Base-by-base conservation (phyloP, 2,888 invertebrate species). In the Acleris cristana region DNA sequence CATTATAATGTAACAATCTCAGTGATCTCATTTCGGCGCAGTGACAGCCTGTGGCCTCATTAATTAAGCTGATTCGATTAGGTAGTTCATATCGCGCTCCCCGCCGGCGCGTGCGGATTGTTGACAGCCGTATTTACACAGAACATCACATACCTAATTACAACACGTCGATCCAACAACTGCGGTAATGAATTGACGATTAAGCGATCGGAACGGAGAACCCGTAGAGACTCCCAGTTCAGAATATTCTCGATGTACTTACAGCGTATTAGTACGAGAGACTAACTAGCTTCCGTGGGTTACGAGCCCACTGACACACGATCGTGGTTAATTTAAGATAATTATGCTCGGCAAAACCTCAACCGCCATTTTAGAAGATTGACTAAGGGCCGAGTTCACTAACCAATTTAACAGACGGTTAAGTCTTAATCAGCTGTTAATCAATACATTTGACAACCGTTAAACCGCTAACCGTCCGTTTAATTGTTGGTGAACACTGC, bases 1-100 rank as follows among this genome's bases (percentile, higher is more conserved):
- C 87, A 88, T 90, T 89, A 90, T 67, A 67, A 63, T 67, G 58
- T 89, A 89, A 88, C 90, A 86, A 88, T 90, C 87, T 90, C 85
- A 84, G 85, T 80, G 73, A 83, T 82, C 86, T 87, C 86, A 87
- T 90, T 90, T 87, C 83, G 79, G 79, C 80, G 80, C 74, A 79
- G 75, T 81, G 83, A 81, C 83, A 84, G 79, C 79, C 79, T 74
- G 34, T 53, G 77, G 74, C 76, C 77, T 76, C 76, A 79, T 85
- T 85, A 77, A 83, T 85, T 83, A 80, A 79, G 70, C 74, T 80
- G 72, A 81, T 83, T 82, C 80, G 78, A 86, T 84, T 82, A 77
- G 78, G 74, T 77, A 71, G 72, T 76, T 67, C 34, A 53, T 62
- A 67, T 58, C 63, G 52, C 19, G 48, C 30, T 30, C 51, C 19